A percentile compares a stretch with the other conserved stretches of the same genome.
phyloP scores from a whole-genome alignment of 2,113 vertebrate species.

The Plecotus auritus region DNA sequence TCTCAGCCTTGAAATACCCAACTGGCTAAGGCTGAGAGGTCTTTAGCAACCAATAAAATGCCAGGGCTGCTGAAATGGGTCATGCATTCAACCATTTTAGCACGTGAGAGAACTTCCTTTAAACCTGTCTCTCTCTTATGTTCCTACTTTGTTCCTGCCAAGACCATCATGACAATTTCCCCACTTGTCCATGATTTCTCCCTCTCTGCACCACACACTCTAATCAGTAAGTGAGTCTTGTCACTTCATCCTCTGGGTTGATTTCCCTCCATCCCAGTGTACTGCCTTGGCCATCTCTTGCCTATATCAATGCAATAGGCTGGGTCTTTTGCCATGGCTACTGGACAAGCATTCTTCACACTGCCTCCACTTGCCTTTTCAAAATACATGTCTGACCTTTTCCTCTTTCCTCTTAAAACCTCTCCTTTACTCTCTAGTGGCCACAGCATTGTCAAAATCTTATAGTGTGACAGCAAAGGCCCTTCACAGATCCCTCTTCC shows the following conservation, averaged over 20 bases:
- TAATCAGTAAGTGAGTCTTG: background rate
- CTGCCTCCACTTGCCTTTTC: background rate
- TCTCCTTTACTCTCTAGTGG: background rate
- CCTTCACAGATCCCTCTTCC: background rate
- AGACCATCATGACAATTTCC: background rate
- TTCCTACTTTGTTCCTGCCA: background rate
- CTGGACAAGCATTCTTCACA: background rate
- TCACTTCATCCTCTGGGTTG: background rate
- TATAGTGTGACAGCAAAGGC: background rate
- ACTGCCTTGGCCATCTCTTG: background rate
- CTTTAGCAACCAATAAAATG: constrained; percentile 53
- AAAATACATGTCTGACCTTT: background rate
- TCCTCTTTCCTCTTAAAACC: background rate
- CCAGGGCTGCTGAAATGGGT: constrained; percentile 13
- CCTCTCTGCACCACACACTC: background rate
- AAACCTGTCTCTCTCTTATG: background rate
- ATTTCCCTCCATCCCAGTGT: background rate
- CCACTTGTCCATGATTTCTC: background rate
- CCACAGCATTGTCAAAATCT: background rate
- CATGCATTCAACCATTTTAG: background rate
- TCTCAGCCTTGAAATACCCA: constrained; percentile 38
- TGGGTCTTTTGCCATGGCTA: background rate
- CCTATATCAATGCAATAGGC: background rate
- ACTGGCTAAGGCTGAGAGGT: constrained; percentile 4
- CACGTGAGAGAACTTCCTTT: constrained; percentile 9